Evolutionary conservation across 2,797 vertebrate species (phyloP).

Genomic region (Dromococcyx pavoninus): DNA sequence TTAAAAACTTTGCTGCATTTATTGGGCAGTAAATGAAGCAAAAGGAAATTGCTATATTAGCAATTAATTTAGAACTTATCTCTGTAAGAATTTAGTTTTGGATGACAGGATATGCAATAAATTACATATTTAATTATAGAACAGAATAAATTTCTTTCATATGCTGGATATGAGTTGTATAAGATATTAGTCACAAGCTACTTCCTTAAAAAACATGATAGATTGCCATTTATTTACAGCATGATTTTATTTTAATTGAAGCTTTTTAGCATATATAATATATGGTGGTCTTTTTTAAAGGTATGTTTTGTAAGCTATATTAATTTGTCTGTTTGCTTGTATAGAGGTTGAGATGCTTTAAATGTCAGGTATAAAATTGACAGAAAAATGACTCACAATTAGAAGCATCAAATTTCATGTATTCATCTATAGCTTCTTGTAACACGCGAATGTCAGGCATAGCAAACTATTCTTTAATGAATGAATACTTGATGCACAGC

Average conservation of each 20-base stretch:
- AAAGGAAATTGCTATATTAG: slow-evolving; percentile 30
- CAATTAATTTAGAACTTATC: slow-evolving; percentile 13
- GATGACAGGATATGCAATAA: background rate
- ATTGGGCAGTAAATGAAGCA: background rate
- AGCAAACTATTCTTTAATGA: background rate
- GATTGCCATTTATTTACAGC: background rate
- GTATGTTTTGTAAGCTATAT: background rate
- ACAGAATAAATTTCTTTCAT: background rate
- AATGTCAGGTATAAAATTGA: background rate
- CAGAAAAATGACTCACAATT: background rate
- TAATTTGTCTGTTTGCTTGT: background rate
- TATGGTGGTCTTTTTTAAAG: background rate
- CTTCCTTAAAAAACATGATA: background rate
- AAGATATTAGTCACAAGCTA: background rate
- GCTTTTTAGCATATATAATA: background rate
- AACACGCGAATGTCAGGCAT: background rate
- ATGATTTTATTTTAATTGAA: background rate
- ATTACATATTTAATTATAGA: slow-evolving; percentile 18
- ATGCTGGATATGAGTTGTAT: background rate
- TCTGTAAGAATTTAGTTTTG: background rate
- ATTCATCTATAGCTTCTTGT: background rate
- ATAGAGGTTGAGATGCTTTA: background rate
- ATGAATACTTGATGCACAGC: rapidly evolving
- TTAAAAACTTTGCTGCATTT: background rate
- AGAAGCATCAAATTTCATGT: background rate